Evolutionary conservation across 2,888 invertebrate species (phyloP).

Genomic region (Girardia tigrina): DNA sequence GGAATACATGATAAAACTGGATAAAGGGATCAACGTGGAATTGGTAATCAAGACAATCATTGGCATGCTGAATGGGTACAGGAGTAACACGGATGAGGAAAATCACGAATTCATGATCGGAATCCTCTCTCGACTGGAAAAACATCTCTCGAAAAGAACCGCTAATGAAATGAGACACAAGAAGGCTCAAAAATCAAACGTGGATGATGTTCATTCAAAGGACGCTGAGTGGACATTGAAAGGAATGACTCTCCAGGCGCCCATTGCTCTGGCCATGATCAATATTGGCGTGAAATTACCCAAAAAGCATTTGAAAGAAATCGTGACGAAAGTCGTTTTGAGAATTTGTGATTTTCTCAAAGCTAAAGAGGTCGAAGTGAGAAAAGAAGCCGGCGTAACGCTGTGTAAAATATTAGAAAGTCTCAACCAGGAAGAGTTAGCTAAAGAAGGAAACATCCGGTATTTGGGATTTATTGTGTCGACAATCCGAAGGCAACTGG

Average conservation of each 20-base stretch:
- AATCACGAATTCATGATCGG: background rate
- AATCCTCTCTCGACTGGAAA: background rate
- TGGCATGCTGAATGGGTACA: background rate
- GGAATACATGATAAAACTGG: background rate
- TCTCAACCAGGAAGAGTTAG: background rate
- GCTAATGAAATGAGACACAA: background rate
- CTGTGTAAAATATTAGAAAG: background rate
- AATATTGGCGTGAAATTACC: background rate
- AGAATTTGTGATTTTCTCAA: background rate
- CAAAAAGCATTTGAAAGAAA: conserved; percentile 1
- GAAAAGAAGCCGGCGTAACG: background rate
- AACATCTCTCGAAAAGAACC: background rate
- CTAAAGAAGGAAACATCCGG: background rate
- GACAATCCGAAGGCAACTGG: background rate
- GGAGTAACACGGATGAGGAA: background rate
- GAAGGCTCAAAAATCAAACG: background rate
- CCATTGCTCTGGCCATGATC: background rate
- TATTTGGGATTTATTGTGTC: background rate
- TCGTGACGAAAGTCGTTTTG: background rate
- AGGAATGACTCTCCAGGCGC: background rate
- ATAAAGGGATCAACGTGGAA: background rate
- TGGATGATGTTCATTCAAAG: background rate
- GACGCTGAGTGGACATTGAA: background rate
- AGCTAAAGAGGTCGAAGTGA: background rate
- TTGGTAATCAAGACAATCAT: background rate